Base-by-base conservation (phyloP, 2,888 invertebrate genomes). In the Spialia ferax region DNA sequence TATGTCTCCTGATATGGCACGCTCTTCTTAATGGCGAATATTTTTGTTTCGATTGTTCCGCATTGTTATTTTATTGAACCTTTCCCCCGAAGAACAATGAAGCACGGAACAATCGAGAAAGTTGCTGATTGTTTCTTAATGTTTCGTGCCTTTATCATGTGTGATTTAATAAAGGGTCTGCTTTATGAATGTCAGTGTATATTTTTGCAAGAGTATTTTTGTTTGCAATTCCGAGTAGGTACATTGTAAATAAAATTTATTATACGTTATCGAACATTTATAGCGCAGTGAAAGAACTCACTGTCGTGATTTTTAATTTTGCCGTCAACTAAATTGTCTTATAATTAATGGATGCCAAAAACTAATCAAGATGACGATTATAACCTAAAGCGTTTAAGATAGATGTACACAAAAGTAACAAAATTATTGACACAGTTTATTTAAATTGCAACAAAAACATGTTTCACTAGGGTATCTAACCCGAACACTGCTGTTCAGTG, bases 1-100 rank as follows among this genome's bases (percentile, higher is more conserved):
- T 85, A 79, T 75, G 70, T 75, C 74, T 79, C 50, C 35, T 79
- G 88, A 89, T 89, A 88, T 75, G 81, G 81, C 89, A 87, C 88
- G 88, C 82, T 80, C 74, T 73, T 74, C 71, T 72, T 74, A 71
- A 75, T 79, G 79, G 73, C 65, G 68, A 65, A 65, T 70, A 71
- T 73, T 74, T 74, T 72, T 75, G 72, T 70, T 74, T 70, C 72
- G 68, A 73, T 76, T 74, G 73, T 74, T 75, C 71, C 63, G 61
- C 65, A 73, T 71, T 71, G 68, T 70, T 72, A 69, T 70, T 64
- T 63, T 63, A 66, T 70, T 71, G 70, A 70, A 72, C 73, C 63
- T 38, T 55, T 57, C 54, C 38, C 63, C 59, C 62, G 59, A 61
- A 57, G 68, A 66, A 61, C 66, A 61, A 61, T 60, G 29, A 29